Conservation (phyloP, 2,113 vertebrate genomes). For the Psittacus erithacus region DNA sequence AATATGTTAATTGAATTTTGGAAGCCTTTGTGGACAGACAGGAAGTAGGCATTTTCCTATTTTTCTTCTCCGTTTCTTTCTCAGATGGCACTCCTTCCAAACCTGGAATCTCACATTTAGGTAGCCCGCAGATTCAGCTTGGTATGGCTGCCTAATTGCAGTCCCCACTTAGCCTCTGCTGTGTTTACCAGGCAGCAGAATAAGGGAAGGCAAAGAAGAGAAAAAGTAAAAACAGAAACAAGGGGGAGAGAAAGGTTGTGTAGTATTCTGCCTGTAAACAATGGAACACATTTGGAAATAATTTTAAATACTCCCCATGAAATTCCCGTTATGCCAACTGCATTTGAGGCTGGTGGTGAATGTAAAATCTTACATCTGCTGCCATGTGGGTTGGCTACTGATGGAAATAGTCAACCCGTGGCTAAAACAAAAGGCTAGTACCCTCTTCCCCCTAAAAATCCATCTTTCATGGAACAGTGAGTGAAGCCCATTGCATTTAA, state of each 20-base stretch:
- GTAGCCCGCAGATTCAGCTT: background rate
- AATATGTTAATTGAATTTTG: conserved; percentile 63
- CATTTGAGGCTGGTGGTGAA: background rate
- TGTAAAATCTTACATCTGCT: background rate
- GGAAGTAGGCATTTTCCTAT: conserved; percentile 56
- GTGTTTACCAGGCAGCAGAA: background rate
- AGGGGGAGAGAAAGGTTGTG: background rate
- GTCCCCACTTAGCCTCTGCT: background rate
- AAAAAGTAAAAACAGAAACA: background rate
- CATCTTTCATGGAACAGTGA: background rate
- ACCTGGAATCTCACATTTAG: background rate
- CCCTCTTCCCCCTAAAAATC: background rate
- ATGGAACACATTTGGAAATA: conserved; percentile 13
- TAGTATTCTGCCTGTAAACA: background rate
- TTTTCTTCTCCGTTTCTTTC: background rate
- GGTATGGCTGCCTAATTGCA: background rate
- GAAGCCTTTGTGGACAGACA: conserved; percentile 45
- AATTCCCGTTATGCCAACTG: background rate
- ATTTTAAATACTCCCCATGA: background rate
- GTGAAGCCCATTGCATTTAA: background rate
- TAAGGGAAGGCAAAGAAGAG: background rate
- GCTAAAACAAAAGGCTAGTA: background rate
- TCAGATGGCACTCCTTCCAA: conserved; percentile 43
- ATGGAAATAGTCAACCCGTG: background rate
- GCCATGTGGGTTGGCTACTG: background rate